phyloP scores from a whole-genome alignment of 1,140 invertebrate species.

The Pogonomyrmex barbatus region DNA sequence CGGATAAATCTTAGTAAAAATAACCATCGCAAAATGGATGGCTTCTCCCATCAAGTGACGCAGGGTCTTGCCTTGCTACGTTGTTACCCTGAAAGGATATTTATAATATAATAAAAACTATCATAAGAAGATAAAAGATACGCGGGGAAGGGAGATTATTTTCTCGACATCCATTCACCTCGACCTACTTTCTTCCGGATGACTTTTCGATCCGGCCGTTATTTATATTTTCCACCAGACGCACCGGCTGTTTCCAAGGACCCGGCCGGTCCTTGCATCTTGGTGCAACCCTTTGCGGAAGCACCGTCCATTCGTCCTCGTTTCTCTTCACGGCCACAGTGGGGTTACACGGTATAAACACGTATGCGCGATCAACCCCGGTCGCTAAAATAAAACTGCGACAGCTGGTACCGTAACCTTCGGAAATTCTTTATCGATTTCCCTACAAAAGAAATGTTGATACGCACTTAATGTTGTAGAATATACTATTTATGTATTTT shows the following conservation, averaged over 20 bases:
- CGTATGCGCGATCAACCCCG: constrained; percentile 62
- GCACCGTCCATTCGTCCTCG: constrained; percentile 66
- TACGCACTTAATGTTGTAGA: background rate
- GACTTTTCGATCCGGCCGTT: constrained; percentile 60
- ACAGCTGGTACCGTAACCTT: constrained; percentile 35
- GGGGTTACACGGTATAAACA: constrained; percentile 60
- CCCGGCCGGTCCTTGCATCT: constrained; percentile 1
- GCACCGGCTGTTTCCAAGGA: constrained; percentile 36
- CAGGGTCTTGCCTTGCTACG: constrained; percentile 25
- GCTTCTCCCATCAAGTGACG: constrained; percentile 24
- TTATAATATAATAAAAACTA: constrained; percentile 56
- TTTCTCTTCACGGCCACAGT: constrained; percentile 54
- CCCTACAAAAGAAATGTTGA: background rate
- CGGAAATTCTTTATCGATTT: constrained; percentile 13
- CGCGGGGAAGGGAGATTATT: background rate
- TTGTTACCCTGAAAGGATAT: constrained; percentile 37
- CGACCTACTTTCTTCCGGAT: constrained; percentile 63
- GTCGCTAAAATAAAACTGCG: constrained; percentile 68
- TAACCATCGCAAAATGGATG: constrained; percentile 1
- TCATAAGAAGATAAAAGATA: constrained; percentile 25
- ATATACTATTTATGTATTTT: background rate
- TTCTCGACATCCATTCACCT: constrained; percentile 45
- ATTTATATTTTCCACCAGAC: constrained; percentile 57
- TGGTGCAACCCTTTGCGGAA: constrained; percentile 25
- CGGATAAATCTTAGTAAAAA: constrained; percentile 1